Percentiles rank a stretch among this genome's conserved stretches.
Evolutionary conservation across 2,113 vertebrate genomes (phyloP).

Genomic region (Recurvirostra avosetta): DNA sequence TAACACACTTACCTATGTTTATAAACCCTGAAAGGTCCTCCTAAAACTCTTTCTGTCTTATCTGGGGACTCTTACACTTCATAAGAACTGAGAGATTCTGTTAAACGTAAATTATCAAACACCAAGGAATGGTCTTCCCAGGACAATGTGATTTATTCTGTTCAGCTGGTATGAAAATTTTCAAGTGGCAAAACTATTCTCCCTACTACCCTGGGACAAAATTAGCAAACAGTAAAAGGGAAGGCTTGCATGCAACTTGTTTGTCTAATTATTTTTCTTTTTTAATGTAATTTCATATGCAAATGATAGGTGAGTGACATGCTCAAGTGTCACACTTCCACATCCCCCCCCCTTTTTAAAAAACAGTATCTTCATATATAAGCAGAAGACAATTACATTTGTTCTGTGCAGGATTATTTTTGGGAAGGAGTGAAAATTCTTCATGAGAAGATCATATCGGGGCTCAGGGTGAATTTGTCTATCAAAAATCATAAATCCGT

Average conservation of each 20-base stretch:
- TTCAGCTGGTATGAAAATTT: background rate
- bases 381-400: background rate
- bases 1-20: background rate
- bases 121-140: background rate
- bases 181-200: background rate
- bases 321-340: background rate
- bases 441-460: background rate
- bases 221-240: background rate
- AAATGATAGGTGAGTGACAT: background rate
- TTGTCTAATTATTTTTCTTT: background rate
- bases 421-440: background rate
- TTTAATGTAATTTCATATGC: background rate
- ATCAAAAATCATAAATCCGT: background rate
- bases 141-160: background rate
- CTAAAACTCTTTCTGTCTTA: background rate
- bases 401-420: background rate
- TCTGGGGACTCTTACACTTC: accelerated
- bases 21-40: background rate
- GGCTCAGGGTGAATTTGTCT: background rate
- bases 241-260: background rate
- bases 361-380: background rate
- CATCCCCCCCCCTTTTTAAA: background rate
- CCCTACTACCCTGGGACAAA: background rate
- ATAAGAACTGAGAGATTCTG: background rate
- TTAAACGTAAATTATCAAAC: background rate